A percentile compares a stretch with the other conserved stretches of the same genome.
Evolutionary conservation across 2,113 vertebrate species (phyloP).

Genomic region (Labeo catla): DNA sequence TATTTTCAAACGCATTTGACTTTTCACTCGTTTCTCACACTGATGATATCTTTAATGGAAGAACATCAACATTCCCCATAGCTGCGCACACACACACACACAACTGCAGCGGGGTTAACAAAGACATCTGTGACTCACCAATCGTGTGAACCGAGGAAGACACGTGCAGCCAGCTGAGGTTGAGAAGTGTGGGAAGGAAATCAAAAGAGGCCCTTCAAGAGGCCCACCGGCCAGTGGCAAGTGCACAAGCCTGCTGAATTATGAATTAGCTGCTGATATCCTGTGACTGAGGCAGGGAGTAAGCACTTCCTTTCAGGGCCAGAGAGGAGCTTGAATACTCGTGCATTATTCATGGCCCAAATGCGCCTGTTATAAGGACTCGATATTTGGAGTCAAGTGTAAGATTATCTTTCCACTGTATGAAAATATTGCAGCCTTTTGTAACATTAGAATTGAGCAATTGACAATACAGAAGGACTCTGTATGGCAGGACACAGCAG

Average conservation of each 20-base stretch:
- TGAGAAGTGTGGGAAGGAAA: slow-evolving; percentile 83
- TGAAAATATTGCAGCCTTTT: slow-evolving; percentile 87
- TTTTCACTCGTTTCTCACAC: not conserved
- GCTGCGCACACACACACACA: slow-evolving; percentile 23
- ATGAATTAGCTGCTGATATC: slow-evolving; percentile 99
- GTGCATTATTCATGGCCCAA: slow-evolving; percentile 98
- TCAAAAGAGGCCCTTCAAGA: slow-evolving; percentile 77
- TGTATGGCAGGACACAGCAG: slow-evolving; percentile 46
- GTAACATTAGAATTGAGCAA: slow-evolving; percentile 76
- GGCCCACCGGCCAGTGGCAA: slow-evolving; percentile 69
- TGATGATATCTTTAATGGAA: not conserved
- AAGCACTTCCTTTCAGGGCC: slow-evolving; percentile 98
- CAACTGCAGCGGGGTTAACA: slow-evolving; percentile 45
- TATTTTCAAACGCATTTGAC: not conserved
- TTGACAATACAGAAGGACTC: slow-evolving; percentile 71
- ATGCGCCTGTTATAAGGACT: slow-evolving; percentile 97
- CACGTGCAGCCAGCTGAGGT: slow-evolving; percentile 67
- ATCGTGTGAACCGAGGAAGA: slow-evolving; percentile 59
- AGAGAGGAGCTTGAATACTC: slow-evolving; percentile 96
- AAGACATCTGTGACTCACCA: slow-evolving; percentile 58
- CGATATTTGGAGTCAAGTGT: slow-evolving; percentile 97
- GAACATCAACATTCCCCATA: not conserved
- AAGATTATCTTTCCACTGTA: slow-evolving; percentile 95
- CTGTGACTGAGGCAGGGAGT: slow-evolving; percentile 93
- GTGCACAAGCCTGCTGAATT: slow-evolving; percentile 98